Evolutionary conservation across 2,888 invertebrate genomes (phyloP).

Genomic region (Lypha dubia): DNA sequence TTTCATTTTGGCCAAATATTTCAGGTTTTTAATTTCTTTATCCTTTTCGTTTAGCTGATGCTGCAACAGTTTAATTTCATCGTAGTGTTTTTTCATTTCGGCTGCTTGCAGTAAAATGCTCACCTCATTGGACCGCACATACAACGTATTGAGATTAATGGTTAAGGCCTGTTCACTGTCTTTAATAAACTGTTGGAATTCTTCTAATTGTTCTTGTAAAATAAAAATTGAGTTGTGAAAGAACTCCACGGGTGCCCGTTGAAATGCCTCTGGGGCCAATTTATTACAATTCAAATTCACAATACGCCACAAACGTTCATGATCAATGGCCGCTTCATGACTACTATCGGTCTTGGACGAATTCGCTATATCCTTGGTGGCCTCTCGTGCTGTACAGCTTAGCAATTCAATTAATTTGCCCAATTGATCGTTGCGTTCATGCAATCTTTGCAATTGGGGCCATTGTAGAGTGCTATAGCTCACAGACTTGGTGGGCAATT

Average conservation of each 20-base stretch:
- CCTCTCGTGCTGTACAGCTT: constrained; percentile 85
- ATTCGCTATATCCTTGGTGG: constrained; percentile 84
- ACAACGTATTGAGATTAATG: constrained; percentile 81
- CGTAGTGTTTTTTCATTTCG: constrained; percentile 94
- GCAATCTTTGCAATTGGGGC: constrained; percentile 84
- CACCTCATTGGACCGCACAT: constrained; percentile 85
- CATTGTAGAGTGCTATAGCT: constrained; percentile 80
- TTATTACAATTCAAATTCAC: constrained; percentile 83
- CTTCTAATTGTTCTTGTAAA: constrained; percentile 85
- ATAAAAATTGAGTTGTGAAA: constrained; percentile 78
- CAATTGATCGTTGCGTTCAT: constrained; percentile 86
- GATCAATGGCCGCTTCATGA: constrained; percentile 85
- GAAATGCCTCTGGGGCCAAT: constrained; percentile 84
- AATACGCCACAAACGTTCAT: constrained; percentile 89
- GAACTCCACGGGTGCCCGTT: constrained; percentile 85
- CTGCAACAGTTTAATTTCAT: constrained; percentile 93
- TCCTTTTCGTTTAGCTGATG: constrained; percentile 95
- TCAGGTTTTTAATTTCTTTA: constrained; percentile 94
- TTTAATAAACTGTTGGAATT: constrained; percentile 88
- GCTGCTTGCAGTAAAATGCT: constrained; percentile 93
- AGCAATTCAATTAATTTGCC: constrained; percentile 86
- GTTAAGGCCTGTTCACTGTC: constrained; percentile 91
- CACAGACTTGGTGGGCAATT: constrained; percentile 85
- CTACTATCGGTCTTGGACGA: constrained; percentile 82
- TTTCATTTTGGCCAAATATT: constrained; percentile 93